Percentiles rank a stretch among this genome's conserved stretches.
Evolutionary conservation across 2,888 invertebrate species (phyloP).

Genomic region (Notocelia uddmanniana): DNA sequence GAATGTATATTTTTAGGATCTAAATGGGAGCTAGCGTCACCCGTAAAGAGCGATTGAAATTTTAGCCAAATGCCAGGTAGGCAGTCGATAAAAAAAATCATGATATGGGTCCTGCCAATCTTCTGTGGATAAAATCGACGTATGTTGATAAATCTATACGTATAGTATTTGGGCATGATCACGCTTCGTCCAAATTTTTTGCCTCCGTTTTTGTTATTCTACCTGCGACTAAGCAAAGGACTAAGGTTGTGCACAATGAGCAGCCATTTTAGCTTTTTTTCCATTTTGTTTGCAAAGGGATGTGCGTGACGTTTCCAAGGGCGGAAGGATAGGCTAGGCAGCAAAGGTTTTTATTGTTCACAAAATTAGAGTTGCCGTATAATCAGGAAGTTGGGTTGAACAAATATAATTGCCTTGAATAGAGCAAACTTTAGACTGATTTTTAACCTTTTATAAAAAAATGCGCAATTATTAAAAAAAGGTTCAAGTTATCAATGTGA

Average conservation of each 20-base stretch:
- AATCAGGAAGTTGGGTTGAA: slow-evolving; percentile 70
- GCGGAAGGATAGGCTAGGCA: slow-evolving; percentile 83
- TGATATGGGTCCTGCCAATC: slow-evolving; percentile 59
- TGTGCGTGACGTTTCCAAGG: slow-evolving; percentile 80
- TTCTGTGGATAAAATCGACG: slow-evolving; percentile 63
- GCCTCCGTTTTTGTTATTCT: slow-evolving; percentile 69
- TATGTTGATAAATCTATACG: slow-evolving; percentile 77
- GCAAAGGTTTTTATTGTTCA: slow-evolving; percentile 70
- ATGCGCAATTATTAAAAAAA: too few species aligned
- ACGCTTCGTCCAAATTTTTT: slow-evolving; percentile 68
- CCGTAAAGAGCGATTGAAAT: slow-evolving; percentile 26
- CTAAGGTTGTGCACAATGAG: slow-evolving; percentile 70
- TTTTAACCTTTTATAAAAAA: slow-evolving; percentile 9
- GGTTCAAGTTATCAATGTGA: too few species aligned
- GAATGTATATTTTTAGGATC: neutral
- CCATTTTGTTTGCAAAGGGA: slow-evolving; percentile 73
- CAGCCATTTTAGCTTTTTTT: slow-evolving; percentile 64
- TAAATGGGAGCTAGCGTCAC: slow-evolving; percentile 1
- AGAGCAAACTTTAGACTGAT: slow-evolving; percentile 45
- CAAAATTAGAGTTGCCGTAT: slow-evolving; percentile 66
- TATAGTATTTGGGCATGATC: slow-evolving; percentile 72
- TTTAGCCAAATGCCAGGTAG: slow-evolving; percentile 57
- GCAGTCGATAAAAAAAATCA: slow-evolving; percentile 56
- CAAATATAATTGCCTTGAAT: slow-evolving; percentile 56
- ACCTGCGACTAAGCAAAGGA: slow-evolving; percentile 68